Conservation (phyloP, 2,113 vertebrate species). For the Centropristis striata region DNA sequence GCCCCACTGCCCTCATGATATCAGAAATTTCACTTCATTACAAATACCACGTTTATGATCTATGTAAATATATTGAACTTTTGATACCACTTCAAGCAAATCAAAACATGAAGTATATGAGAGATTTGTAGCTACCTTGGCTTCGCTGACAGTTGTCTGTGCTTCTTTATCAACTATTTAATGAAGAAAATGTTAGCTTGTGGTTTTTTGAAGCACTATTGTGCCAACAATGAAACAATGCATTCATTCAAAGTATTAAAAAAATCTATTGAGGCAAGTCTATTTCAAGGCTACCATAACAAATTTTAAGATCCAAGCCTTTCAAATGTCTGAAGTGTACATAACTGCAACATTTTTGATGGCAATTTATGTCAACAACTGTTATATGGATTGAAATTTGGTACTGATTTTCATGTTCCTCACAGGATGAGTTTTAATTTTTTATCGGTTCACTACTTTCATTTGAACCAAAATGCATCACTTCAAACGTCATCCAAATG, state of each 20-base stretch:
- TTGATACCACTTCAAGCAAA: constrained; percentile 1
- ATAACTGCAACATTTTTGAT: neutral
- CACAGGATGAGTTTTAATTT: neutral
- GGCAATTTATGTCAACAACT: neutral
- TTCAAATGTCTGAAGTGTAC: neutral
- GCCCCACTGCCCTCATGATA: neutral
- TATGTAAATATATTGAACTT: constrained; percentile 34
- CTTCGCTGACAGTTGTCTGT: neutral
- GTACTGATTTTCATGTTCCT: neutral
- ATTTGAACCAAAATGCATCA: too few species aligned
- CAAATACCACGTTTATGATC: constrained; percentile 25
- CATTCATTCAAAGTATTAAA: neutral
- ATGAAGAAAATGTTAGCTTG: neutral
- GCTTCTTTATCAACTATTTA: neutral
- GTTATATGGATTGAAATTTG: neutral
- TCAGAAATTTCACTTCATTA: constrained; percentile 31
- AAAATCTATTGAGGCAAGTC: neutral
- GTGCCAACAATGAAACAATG: neutral
- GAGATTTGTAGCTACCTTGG: neutral
- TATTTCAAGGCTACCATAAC: neutral
- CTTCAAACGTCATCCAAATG: too few species aligned
- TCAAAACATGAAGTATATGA: neutral
- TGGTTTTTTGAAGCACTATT: neutral
- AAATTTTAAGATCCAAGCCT: neutral
- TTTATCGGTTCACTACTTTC: too few species aligned